These are phyloP conservation scores for Piezodorus guildinii DNA, from an alignment of 1,140 invertebrate genomes.

Conservation along the genomic window DNA sequence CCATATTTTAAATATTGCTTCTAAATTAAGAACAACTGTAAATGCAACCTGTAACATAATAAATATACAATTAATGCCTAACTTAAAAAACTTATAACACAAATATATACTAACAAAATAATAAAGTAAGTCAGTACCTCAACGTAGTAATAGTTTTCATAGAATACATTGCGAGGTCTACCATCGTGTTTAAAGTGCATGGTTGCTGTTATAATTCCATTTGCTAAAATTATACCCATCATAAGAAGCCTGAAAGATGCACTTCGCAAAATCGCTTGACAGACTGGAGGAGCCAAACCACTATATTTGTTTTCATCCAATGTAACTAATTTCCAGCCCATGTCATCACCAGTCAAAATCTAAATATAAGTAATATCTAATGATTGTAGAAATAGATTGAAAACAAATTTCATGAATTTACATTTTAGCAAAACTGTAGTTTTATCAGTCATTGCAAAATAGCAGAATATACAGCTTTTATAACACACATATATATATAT, in stretches of 20 bases:
- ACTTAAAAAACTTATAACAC: constrained; percentile 1
- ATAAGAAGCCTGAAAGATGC: constrained; percentile 85
- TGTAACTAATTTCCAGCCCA: constrained; percentile 86
- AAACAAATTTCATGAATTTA: too few species aligned
- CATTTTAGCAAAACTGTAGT: too few species aligned
- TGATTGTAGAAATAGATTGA: too few species aligned
- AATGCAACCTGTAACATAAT: constrained; percentile 60
- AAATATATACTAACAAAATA: neutral
- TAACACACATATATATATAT: too few species aligned
- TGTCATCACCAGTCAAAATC: constrained; percentile 81
- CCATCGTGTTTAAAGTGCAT: constrained; percentile 91
- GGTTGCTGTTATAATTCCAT: constrained; percentile 91
- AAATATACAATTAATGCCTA: constrained; percentile 12
- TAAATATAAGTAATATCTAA: constrained; percentile 32
- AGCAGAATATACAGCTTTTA: too few species aligned
- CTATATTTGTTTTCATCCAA: constrained; percentile 91
- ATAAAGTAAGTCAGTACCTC: constrained; percentile 48
- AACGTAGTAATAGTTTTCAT: constrained; percentile 87
- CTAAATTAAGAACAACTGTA: constrained; percentile 87
- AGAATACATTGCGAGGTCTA: constrained; percentile 63
- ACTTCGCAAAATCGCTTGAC: constrained; percentile 79
- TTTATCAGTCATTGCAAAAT: too few species aligned
- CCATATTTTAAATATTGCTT: constrained; percentile 95
- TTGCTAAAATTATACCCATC: constrained; percentile 87
- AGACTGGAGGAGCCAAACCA: constrained; percentile 73